Evolutionary conservation across 2,888 invertebrate species (phyloP), one percentile per base, ranked within the genome.

Genomic region (Pterobdella sp.): DNA sequence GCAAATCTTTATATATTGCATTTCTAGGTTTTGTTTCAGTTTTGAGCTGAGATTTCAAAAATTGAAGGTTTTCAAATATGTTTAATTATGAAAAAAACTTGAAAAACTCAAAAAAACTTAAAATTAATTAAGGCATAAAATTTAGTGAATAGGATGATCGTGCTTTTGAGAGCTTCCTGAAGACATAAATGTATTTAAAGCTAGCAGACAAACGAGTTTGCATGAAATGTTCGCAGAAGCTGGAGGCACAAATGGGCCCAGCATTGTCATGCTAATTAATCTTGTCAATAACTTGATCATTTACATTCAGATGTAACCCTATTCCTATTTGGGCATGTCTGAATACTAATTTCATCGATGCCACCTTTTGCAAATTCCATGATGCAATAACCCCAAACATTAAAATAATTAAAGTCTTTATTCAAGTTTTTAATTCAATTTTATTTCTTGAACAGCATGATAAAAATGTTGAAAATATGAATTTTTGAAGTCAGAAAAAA

Each of bases 201-300:
- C 7, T 22, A 56, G n/a, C n/a, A 56, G n/a, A 56, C n/a, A 56
- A 22, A 18, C 26, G 60, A 4, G 60, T 26, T 7, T 42, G 49
- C 10, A 42, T 7, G 22, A 22, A 42, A 42, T 7, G 7, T 7
- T 22, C 10, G 22, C 49, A 42, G 49, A 42, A 22, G 22, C 7
- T 42, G 49, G 22, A 42, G 49, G 49, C 49, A 42, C 7, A 22
- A 42, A 7, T 14, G 18, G 7, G 42, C 7, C 42, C 18, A 18
- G 42, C n/a, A 56, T 56, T 56, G 60, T 56, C n/a, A 56, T 56
- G 60, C 60, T 56, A 56, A 56, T 56, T n/a, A 56, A 56, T 56
- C 60, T n/a, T 4, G n/a, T 3, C 60, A 56, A 4, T 26, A n/a
- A 56, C 26, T 56, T 3, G n/a, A n/a, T n/a, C n/a, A n/a, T n/a